Base-by-base conservation (phyloP, 2,113 vertebrate species). In the Percopsis transmontana region DNA sequence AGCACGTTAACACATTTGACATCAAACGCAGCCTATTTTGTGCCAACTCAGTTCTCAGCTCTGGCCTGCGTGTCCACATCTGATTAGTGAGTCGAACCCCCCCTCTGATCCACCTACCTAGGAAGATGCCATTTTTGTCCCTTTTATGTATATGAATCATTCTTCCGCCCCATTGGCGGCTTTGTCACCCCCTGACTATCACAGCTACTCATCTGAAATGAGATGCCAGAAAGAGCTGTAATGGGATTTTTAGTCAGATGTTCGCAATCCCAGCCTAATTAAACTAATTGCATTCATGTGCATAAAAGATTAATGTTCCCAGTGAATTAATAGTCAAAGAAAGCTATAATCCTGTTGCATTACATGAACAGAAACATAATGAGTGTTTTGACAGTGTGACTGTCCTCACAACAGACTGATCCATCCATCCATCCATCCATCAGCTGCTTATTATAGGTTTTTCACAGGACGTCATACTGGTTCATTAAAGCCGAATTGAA, bases 191-290 rank as follows among this genome's bases (percentile, higher is more conserved):
- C 50, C 24, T 68, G 76, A 65, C 72, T 50, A 85, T 86, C 68
- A 79, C 11, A 50, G n/a, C 38, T 21, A 70, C 66, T 72, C 27
- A 81, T 83, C 73, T 67, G 47, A 68, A 81, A 71, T 57, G 18
- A 65, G 76, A 70, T 6, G 55, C 45, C 40, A 48, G 62, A 72
- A 62, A 33, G 44, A 72, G 59, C 61, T 71, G 50, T 69, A 70
- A 85, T 80, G 27, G 74, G 56, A 76, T 81, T 88, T 86, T 67
- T 47, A 67, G 44, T 48, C 62, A 77, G 66, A 79, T 62, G 53
- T 62, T 68, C 54, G 60, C 56, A 68, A 75, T 74, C 51, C 47
- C 54, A 74, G 77, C 62, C 68, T 84, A 79, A 85, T 90, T 80
- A 81, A 79, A 80, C 76, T 65, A 77, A 82, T 79, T 77, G 60